Evolutionary conservation across 2,113 vertebrate species (phyloP).

Genomic region (Myrmecobius fasciatus): DNA sequence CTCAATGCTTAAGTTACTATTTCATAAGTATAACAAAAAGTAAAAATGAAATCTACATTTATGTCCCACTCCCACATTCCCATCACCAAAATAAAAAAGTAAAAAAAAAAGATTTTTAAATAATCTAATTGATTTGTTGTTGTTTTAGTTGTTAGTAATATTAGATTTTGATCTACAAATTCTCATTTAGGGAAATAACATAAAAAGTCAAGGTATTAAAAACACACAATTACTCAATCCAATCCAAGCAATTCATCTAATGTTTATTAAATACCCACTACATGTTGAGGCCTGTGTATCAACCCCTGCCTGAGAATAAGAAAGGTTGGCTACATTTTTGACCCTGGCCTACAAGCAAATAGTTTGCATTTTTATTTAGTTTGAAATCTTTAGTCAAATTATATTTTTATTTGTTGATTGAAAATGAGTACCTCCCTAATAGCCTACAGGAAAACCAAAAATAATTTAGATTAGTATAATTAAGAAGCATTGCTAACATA

Average conservation of each 20-base stretch:
- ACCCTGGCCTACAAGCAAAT: neutral
- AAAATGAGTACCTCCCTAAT: slow-evolving; percentile 47
- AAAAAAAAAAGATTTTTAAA: slow-evolving; percentile 40
- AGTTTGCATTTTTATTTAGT: slow-evolving; percentile 7
- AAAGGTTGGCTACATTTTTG: neutral
- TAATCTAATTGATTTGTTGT: neutral
- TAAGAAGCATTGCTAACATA: neutral
- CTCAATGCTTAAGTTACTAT: slow-evolving; percentile 40
- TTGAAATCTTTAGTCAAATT: slow-evolving; percentile 50
- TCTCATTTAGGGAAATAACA: slow-evolving; percentile 23
- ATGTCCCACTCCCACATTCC: neutral
- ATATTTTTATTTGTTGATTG: slow-evolving; percentile 59
- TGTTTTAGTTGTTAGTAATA: slow-evolving; percentile 17
- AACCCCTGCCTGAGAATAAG: neutral
- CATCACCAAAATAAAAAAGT: slow-evolving; percentile 22
- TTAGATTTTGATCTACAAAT: slow-evolving; percentile 1
- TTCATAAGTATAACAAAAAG: slow-evolving; percentile 26
- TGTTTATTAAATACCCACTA: neutral
- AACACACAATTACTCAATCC: neutral
- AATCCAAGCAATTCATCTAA: neutral
- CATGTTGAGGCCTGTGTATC: neutral
- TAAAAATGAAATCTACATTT: slow-evolving; percentile 15
- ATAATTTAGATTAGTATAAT: slow-evolving; percentile 29
- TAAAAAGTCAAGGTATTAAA: neutral
- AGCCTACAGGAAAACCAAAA: neutral